Evolutionary conservation across 2,797 vertebrate genomes (phyloP), one percentile per base, ranked within the genome.

Genomic region (Xiphophorus birchmanni): DNA sequence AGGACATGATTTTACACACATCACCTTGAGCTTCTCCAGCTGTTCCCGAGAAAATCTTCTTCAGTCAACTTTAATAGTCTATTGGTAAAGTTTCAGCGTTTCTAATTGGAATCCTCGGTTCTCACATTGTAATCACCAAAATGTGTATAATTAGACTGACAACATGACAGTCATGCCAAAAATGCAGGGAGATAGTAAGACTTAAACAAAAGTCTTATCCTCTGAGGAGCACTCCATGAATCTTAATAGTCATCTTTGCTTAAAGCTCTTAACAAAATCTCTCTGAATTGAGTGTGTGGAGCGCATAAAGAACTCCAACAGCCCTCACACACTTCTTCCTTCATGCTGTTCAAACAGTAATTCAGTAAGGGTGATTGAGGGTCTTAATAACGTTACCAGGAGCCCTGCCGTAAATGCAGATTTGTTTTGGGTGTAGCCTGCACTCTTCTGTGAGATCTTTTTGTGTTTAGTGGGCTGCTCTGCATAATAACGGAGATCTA

Each of bases 1-100:
- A 84, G 79, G 80, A 89, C 78, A 71, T 75, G 80, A 78, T 88
- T 88, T 88, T 87, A 89, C 82, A 91, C 26, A 78, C 2, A 89
- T 89, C 86, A 88, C 67, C 79, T 77, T 80, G 76, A 88, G 73
- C 78, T 82, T 90, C 82, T 79, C 80, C 82, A 84, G 84, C 88
- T 83, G 87, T 77, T 89, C 73, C 50, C 78, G 69, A 83, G 75
- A 84, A 90, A 85, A 84, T 54, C 67, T 45, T 78, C 60, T 3
- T 44, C 4, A 11, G 60, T 74, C 73, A 58, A 79, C 75, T 69
- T 81, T 78, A 86, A 76, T 32, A 77, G 75, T 77, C 83, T 78
- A 75, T 89, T 74, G 58, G 73, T 74, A 69, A 78, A 77, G 76
- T 84, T 80, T 82, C 77, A 82, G 77, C 77, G 73, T 83, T 80